These are phyloP conservation scores for Phocides pigmalion DNA, from an alignment of 1,140 invertebrate species.

Conservation along the genomic window DNA sequence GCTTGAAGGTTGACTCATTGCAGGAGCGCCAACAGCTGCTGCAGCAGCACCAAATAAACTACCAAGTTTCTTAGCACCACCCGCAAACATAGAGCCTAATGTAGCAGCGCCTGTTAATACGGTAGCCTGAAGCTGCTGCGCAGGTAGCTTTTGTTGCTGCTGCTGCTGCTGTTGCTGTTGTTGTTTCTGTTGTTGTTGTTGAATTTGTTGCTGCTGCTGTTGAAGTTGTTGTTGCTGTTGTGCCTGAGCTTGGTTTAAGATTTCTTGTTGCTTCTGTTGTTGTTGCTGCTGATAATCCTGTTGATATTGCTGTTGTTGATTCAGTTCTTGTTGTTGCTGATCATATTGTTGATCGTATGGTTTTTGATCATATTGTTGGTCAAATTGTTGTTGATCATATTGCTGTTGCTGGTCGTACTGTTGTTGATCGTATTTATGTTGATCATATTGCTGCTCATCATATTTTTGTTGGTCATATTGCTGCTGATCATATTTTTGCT, in stretches of 20 bases:
- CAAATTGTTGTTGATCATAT: conserved; percentile 49
- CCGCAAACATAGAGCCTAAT: conserved; percentile 80
- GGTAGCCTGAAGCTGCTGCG: conserved; percentile 72
- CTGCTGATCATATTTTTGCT: conserved; percentile 39
- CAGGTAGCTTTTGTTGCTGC: conserved; percentile 58
- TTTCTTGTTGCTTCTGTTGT: conserved; percentile 46
- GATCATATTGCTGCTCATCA: conserved; percentile 79
- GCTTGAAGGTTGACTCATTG: conserved; percentile 51
- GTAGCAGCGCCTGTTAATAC: conserved; percentile 78
- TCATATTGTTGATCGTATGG: conserved; percentile 41
- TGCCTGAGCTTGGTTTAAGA: conserved; percentile 39
- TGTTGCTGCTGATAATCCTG: conserved; percentile 47
- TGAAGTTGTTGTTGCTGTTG: conserved; percentile 44
- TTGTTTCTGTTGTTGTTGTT: conserved; percentile 52
- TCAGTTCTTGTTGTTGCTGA: conserved; percentile 37
- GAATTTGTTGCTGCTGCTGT: conserved; percentile 45
- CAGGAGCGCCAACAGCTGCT: conserved; percentile 65
- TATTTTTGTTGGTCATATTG: conserved; percentile 37
- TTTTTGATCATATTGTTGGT: conserved; percentile 80
- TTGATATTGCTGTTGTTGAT: conserved; percentile 45
- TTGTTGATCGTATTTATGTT: conserved; percentile 43
- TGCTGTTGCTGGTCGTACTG: conserved; percentile 39
- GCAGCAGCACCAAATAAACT: conserved; percentile 80
- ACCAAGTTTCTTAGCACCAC: conserved; percentile 80
- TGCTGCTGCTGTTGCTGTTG: conserved; percentile 61